Evolutionary conservation across 2,113 vertebrate species (phyloP).

Genomic region (Pseudonaja textilis): DNA sequence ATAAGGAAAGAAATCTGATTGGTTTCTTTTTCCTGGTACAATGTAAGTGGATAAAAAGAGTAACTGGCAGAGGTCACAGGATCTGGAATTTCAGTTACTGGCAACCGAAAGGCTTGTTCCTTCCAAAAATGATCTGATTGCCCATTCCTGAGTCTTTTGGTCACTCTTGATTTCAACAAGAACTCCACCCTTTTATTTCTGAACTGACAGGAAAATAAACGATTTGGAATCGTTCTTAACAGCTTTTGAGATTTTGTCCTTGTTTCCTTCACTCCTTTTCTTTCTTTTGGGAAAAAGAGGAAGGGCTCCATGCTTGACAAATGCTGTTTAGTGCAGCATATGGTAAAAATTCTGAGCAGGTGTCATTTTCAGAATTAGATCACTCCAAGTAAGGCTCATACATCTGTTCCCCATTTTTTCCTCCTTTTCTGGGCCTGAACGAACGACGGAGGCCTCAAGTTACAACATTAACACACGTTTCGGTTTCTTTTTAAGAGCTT

Average conservation of each 20-base stretch:
- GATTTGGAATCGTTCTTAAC: neutral
- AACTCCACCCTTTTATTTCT: neutral
- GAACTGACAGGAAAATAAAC: constrained; percentile 32
- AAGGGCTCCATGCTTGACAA: neutral
- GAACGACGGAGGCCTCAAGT: neutral
- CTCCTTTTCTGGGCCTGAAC: neutral
- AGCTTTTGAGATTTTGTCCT: rapidly evolving
- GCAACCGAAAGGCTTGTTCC: constrained; percentile 36
- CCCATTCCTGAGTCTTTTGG: constrained; percentile 32
- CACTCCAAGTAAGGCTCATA: neutral
- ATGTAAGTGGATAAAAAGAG: constrained; percentile 38
- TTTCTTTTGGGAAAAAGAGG: neutral
- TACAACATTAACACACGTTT: neutral
- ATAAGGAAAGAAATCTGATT: constrained; percentile 54
- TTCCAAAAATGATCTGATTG: constrained; percentile 45
- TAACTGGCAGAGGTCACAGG: constrained; percentile 48
- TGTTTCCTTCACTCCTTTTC: neutral
- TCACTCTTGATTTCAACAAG: constrained; percentile 38
- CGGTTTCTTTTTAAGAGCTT: neutral
- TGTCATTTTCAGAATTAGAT: constrained; percentile 19
- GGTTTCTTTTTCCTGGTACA: constrained; percentile 39
- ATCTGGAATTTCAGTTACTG: constrained; percentile 40
- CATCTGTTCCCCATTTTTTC: neutral
- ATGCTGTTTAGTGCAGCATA: neutral
- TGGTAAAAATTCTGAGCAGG: constrained; percentile 10